phyloP scores from a whole-genome alignment of 2,113 vertebrate genomes.

The Coreoperca whiteheadi region DNA sequence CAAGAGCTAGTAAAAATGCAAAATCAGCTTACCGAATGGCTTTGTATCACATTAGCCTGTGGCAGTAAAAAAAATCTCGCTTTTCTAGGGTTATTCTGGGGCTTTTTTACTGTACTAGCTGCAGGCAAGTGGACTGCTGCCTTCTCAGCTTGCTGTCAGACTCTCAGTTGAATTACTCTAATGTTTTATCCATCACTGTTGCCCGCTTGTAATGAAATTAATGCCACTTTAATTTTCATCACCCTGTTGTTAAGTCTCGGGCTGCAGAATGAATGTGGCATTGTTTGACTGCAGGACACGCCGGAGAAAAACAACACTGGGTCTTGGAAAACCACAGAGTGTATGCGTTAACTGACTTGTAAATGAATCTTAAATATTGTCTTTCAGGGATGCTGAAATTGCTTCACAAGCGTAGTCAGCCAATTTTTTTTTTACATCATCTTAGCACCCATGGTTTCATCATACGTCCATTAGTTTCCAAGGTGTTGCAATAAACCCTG shows the following conservation, averaged over 20 bases:
- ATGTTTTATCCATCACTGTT: conserved; percentile 63
- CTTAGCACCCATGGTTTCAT: conserved; percentile 28
- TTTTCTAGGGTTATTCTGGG: conserved; percentile 56
- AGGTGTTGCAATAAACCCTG: conserved; percentile 1
- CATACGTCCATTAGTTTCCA: conserved; percentile 15
- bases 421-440: conserved; percentile 14
- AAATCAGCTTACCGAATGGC: conserved; percentile 63
- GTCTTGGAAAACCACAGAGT: conserved; percentile 21
- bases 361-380: conserved; percentile 44
- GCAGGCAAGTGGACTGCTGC: conserved; percentile 58
- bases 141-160: conserved; percentile 61
- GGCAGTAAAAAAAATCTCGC: conserved; percentile 27
- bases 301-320: conserved; percentile 49
- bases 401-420: conserved; percentile 23
- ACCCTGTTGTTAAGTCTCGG: conserved; percentile 60
- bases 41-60: conserved; percentile 65
- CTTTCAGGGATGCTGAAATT: conserved; percentile 26
- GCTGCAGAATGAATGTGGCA: conserved; percentile 63
- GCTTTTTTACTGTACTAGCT: conserved; percentile 62
- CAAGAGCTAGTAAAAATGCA: conserved; percentile 69
- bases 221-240: conserved; percentile 80
- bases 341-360: conserved; percentile 33
- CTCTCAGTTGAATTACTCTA: conserved; percentile 66
- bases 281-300: conserved; percentile 72
- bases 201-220: conserved; percentile 73